Evolutionary conservation across 2,888 invertebrate genomes (phyloP), one percentile per base, ranked within the genome.

Genomic region (Andrena chrysosceles): DNA sequence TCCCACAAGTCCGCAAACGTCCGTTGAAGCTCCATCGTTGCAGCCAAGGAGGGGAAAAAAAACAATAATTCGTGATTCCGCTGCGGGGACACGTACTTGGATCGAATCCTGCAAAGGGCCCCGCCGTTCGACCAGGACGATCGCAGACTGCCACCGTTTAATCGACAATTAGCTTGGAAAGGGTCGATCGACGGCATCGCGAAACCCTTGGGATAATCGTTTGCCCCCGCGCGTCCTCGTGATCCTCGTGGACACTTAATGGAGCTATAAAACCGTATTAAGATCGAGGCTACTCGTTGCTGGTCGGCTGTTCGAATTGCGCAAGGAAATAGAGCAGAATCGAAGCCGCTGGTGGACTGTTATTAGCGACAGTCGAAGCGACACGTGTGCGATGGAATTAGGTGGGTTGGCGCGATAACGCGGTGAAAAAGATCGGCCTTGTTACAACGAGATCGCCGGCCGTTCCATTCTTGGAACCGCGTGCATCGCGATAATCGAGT

Each of bases 11-110:
- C 72, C 75, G 82, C 59, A 68, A 84, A 71, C 67, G 82, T 87
- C 79, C 87, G 87, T 88, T 87, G 84, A 35, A 70, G 81, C 67
- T 73, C 63, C 76, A 49, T 10, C 26, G 16, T 16, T 16, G 13
- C 13, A 20, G 20, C 0, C 8, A 31, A 42, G 13, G 16, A 42
- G 42, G 42, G 42, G 35, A 10, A 56, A 54, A 69, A 69, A 48
- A 42, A 35, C 66, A 86, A 78, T 88, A 86, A 88, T 87, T 77
- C 88, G 82, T 59, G 83, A 85, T 85, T 79, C 33, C 66, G 26
- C 8, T 86, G 86, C 86, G 42, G 69, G 26, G 78, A 85, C 87
- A 87, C 85, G 87, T 80, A 83, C 72, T 60, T 16, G 76, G 79
- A 60, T 33, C 48, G 73, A 67, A 26, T 33, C 59, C 23, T 52